These are phyloP conservation scores for Centropus unirufus DNA, from an alignment of 2,113 vertebrate genomes.

Conservation along the genomic window DNA sequence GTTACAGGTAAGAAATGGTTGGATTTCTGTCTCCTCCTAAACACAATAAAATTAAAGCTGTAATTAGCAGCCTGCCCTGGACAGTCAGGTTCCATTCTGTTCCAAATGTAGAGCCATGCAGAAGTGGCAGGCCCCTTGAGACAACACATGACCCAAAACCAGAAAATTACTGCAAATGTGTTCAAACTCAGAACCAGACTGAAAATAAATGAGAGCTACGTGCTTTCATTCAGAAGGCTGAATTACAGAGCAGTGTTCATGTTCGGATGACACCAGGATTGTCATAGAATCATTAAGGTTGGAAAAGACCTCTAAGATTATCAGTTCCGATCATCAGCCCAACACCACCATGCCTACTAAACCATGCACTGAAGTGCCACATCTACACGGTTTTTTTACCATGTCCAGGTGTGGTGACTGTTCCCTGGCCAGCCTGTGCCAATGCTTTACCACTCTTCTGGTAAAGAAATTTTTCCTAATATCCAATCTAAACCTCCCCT, in stretches of 20 bases:
- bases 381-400: no score
- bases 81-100: constrained; percentile 50
- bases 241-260: neutral
- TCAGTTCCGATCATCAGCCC: no score
- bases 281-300: no score
- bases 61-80: constrained; percentile 72
- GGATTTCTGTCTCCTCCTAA: constrained; percentile 78
- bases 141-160: constrained; percentile 8
- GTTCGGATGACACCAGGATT: neutral
- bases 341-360: no score
- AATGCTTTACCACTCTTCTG: no score
- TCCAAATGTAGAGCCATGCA: neutral
- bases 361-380: no score
- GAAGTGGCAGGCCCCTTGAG: constrained; percentile 39
- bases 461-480: no score
- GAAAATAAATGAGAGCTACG: neutral
- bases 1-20: constrained; percentile 67
- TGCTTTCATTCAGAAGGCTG: neutral
- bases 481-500: no score
- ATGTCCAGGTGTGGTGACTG: no score
- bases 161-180: neutral
- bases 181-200: constrained; percentile 27
- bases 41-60: constrained; percentile 78
- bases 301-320: no score
- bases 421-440: no score